A percentile compares a stretch with the other conserved stretches of the same genome.
Conservation (phyloP, 2,113 vertebrate genomes). For the Verasper variegatus region DNA sequence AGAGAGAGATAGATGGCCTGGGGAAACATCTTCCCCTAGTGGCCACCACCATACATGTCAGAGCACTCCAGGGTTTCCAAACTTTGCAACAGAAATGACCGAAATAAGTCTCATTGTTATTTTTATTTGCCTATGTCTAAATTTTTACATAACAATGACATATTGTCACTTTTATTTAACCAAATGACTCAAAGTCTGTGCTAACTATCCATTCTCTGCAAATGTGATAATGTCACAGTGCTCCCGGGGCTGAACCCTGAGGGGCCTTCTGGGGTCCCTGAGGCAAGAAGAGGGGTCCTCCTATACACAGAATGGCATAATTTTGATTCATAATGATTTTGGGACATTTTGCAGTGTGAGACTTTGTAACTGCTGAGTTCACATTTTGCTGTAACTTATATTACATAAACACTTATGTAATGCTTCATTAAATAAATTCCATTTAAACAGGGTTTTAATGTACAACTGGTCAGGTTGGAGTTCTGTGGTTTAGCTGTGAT, state of each 20-base stretch:
- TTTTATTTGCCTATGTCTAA: background rate
- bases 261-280: background rate
- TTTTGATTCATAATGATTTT: background rate
- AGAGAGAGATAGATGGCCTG: conserved; percentile 3
- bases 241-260: background rate
- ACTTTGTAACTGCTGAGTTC: background rate
- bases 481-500: background rate
- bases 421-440: background rate
- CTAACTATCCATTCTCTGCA: background rate
- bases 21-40: conserved; percentile 77
- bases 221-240: background rate
- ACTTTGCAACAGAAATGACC: background rate
- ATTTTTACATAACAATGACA: background rate
- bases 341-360: background rate
- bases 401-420: background rate
- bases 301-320: background rate
- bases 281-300: background rate
- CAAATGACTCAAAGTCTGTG: background rate
- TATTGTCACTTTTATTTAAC: background rate
- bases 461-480: background rate
- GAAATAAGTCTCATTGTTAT: background rate
- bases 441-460: background rate
- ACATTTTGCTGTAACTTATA: background rate
- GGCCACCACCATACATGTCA: conserved; percentile 40
- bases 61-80: background rate